These are phyloP conservation scores for Sardinella longiceps DNA, from an alignment of 2,797 vertebrate genomes.

Conservation along the genomic window DNA sequence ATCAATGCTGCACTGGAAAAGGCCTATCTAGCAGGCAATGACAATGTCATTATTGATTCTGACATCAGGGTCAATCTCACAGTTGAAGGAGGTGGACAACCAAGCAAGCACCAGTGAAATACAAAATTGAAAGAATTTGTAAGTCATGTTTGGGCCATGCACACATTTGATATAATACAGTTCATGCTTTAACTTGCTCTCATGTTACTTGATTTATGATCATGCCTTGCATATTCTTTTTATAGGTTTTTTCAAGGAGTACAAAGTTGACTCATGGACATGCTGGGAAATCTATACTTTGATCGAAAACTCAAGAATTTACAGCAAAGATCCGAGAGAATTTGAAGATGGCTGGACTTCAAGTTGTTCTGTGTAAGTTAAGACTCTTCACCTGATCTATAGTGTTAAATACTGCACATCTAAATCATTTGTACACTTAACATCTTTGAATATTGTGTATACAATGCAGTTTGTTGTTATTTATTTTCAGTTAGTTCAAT, in stretches of 20 bases:
- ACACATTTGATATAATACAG: neutral
- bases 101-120: accelerated
- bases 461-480: too few species aligned
- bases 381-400: too few species aligned
- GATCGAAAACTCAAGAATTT: neutral
- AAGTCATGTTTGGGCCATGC: constrained; percentile 12
- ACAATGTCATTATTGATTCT: neutral
- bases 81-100: accelerated
- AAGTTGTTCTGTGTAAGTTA: neutral
- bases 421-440: too few species aligned
- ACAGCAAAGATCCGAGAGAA: too few species aligned
- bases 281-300: neutral
- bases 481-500: too few species aligned
- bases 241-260: constrained; percentile 4
- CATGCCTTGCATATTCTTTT: neutral
- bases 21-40: constrained; percentile 12
- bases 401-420: too few species aligned
- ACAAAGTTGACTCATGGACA: neutral
- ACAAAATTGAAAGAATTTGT: constrained; percentile 1
- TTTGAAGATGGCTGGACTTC: neutral
- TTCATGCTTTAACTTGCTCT: neutral
- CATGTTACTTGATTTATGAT: neutral
- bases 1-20: constrained; percentile 43
- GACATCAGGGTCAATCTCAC: neutral
- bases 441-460: too few species aligned